Evolutionary conservation across 2,797 vertebrate genomes (phyloP), one percentile per base, ranked within the genome.

Genomic region (Chiloscyllium punctatum): DNA sequence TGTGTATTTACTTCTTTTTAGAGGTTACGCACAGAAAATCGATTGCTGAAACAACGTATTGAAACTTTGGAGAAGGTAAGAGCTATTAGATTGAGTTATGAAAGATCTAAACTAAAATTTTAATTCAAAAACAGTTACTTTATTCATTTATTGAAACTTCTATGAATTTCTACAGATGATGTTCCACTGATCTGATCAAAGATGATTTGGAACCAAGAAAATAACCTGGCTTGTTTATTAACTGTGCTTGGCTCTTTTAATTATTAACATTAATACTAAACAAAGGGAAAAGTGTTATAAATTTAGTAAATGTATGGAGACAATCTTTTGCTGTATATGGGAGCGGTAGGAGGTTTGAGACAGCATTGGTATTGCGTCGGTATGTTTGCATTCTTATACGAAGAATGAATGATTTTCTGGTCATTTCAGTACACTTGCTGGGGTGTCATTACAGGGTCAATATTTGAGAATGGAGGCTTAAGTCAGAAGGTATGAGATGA

Each of bases 41-140:
- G 99, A 77, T 98, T 99, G 94, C 97, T 99, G 97, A 99, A 99
- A 97, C 99, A 99, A 96, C 98, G 99, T 96, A 99, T 99, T 96
- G 99, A 99, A 98, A 99, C 99, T 4, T 97, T 99, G 97, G 99
- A 99, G 97, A 99, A 99, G 98, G 99, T 99, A 97, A 99, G 99
- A 98, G 86, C 37, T 21, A 48, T n/a, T 23, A 74, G 27, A n/a
- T 95, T 95, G 37, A 94, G 42, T 74, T 48, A 48, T 72, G 74
- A 74, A 69, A 11, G 37, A 53, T 77, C 71, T 3, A 51, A 90
- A 57, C 11, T 30, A 90, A 84, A 57, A 91, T 91, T 66, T n/a
- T 16, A 42, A 71, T 23, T n/a, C 68, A 33, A 74, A 74, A 74
- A 72, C 92, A 48, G 51, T 74, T 74, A 30, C 7, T 51, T 48